Evolutionary conservation across 2,113 vertebrate species (phyloP), one percentile per base, ranked within the genome.

Genomic region (Pteropus alecto): DNA sequence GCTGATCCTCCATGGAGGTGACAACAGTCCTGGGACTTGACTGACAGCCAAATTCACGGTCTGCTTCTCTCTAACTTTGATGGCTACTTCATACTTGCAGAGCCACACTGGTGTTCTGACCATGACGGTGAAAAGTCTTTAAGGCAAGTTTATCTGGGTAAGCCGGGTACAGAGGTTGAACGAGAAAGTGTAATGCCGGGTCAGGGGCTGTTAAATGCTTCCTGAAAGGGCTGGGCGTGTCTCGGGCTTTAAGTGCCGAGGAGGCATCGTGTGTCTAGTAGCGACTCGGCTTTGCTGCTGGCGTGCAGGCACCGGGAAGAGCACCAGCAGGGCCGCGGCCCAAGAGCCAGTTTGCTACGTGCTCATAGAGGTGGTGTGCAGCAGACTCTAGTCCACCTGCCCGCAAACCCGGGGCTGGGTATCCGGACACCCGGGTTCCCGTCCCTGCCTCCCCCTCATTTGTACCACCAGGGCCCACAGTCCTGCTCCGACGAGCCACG

Each of bases 241-340:
- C 38, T 22, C 65, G 0, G 15, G 68, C 19, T 76, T 60, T 46
- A 22, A 4, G 0, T 18, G 35, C n/a, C 3, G 3, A 63, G 41
- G 35, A 67, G 46, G 58, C 8, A 4, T 33, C 26, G n/a, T 61
- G 41, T 18, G 48, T 54, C 68, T 76, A 18, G 35, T 38, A 58
- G 33, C 35, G 11, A 51, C 26, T 13, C 16, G 5, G 26, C 19
- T 92, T 9, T 14, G 35, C 30, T 30, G 12, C 2, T 7, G 6
- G 4, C 2, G 63, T 7, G 1, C 14, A 35, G 2, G 16, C 0
- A 0, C 26, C 41, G 19, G 4, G 5, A 14, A 38, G 51, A 15
- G 51, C 15, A 51, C 51, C 15, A 1, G 12, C 0, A 2, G 14
- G 54, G 54, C 35, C 38, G 0, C 38, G 83, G 76, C 8, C 14